Base-by-base conservation (phyloP, 2,113 vertebrate genomes). In the Triplophysa dalaica region DNA sequence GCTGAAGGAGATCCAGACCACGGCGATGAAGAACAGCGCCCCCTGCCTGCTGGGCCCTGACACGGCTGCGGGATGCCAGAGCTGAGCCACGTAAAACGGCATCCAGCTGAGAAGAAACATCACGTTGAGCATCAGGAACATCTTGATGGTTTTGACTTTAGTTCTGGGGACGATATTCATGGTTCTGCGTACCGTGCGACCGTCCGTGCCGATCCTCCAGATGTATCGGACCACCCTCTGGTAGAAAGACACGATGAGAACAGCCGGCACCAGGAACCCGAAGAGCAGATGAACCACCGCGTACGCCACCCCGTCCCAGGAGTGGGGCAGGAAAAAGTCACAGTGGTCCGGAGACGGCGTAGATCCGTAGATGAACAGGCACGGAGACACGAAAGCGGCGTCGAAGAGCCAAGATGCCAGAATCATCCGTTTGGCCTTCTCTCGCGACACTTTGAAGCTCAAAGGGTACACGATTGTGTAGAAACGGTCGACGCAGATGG, bases 101-200 rank as follows among this genome's bases (percentile, higher is more conserved):
- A 94, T 90, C 95, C 95, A 98, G 54, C 94, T 95, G 38, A 96
- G 84, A 33, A 97, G 89, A 80, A 98, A 99, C 8, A 97, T 75
- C 0, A 84, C 86, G 69, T 97, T 99, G 52, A 99, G 89, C 87
- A 94, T 91, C 26, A 99, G 91, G 83, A 98, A 96, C 96, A 98
- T 98, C 90, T 98, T 97, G 83, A 98, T 93, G 4, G 97, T 97
- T 90, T 96, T 98, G 79, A 98, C 97, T 89, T 99, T 99, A 74
- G 95, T 94, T 90, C 97, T 94, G 0, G 97, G 96, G 14, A 99
- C 97, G 0, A 94, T 94, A 81, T 98, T 99, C 89, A 91, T 96
- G 0, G 97, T 98, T 78, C 97, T 91, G 50, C 96, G 93, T 75
- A 99, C 94, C 0, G 94, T 92, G 79, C 92, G 94, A 4, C 96